These are phyloP conservation scores for Sciaenops ocellatus DNA, from an alignment of 2,797 vertebrate genomes.

Conservation along the genomic window DNA sequence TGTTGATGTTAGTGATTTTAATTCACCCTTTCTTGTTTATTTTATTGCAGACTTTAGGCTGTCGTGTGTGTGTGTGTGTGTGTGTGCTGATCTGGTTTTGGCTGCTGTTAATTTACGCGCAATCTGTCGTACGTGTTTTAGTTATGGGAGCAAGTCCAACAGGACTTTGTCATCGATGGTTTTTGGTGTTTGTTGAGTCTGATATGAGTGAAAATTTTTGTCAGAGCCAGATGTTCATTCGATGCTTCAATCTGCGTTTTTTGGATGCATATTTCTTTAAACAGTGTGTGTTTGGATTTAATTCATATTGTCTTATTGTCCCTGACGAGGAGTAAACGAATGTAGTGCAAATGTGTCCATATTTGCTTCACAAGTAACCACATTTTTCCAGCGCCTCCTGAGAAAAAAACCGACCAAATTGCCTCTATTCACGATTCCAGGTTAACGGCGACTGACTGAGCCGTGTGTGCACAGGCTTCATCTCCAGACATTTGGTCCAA, in stretches of 20 bases:
- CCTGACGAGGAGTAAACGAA: slow-evolving; percentile 12
- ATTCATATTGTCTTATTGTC: slow-evolving; percentile 14
- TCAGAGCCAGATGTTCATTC: slow-evolving; percentile 41
- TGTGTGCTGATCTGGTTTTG: slow-evolving; percentile 48
- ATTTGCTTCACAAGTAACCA: slow-evolving; percentile 47
- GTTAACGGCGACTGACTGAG: slow-evolving; percentile 81
- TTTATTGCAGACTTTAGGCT: slow-evolving; percentile 47
- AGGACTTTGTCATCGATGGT: slow-evolving; percentile 68
- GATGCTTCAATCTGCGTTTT: slow-evolving; percentile 29
- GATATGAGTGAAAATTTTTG: slow-evolving; percentile 50
- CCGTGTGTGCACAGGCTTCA: slow-evolving; percentile 71
- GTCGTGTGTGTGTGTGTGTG: slow-evolving; percentile 16
- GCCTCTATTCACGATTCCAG: slow-evolving; percentile 81
- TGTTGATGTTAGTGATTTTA: not conserved
- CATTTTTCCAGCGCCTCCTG: slow-evolving; percentile 49
- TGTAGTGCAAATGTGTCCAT: slow-evolving; percentile 39
- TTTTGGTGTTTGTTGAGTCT: slow-evolving; percentile 57
- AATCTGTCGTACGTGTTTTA: slow-evolving; percentile 62
- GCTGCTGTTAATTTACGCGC: slow-evolving; percentile 63
- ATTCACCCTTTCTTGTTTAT: slow-evolving; percentile 13
- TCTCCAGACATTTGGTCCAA: slow-evolving; percentile 77
- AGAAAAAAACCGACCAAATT: slow-evolving; percentile 52
- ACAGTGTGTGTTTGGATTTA: slow-evolving; percentile 3
- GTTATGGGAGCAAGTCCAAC: slow-evolving; percentile 61
- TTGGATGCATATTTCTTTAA: slow-evolving; percentile 24